These are phyloP conservation scores for Rhopilema esculentum DNA, from an alignment of 30 jellyfish, hydroid and myxozoan species.

Conservation along the genomic window DNA sequence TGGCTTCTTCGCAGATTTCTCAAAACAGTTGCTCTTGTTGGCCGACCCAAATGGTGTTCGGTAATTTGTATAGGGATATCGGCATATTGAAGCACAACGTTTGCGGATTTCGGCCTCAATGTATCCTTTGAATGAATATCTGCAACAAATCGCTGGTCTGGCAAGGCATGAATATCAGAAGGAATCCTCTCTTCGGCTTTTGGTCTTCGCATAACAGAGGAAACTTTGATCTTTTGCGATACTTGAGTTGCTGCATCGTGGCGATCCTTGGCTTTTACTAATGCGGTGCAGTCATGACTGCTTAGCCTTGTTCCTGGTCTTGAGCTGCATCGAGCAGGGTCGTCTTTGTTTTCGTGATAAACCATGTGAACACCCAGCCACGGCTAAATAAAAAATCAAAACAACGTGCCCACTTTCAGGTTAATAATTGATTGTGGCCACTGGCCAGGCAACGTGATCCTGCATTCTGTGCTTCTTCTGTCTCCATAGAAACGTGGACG, in stretches of 20 bases:
- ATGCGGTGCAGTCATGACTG: background rate
- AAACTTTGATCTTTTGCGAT: slow-evolving; percentile 47
- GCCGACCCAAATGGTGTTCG: slow-evolving; percentile 62
- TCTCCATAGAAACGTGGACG: background rate
- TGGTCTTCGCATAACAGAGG: slow-evolving; percentile 31
- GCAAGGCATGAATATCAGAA: slow-evolving; percentile 28
- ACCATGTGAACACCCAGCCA: slow-evolving; percentile 1
- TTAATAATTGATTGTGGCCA: too few species aligned
- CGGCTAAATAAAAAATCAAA: background rate
- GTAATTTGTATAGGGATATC: slow-evolving; percentile 50
- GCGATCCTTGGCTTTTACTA: background rate
- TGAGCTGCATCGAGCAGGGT: background rate
- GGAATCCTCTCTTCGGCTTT: slow-evolving; percentile 52
- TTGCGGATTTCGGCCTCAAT: slow-evolving; percentile 52
- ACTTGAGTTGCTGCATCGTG: slow-evolving; percentile 48
- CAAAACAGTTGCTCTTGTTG: slow-evolving; percentile 58
- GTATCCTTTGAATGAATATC: background rate
- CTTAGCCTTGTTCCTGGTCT: background rate
- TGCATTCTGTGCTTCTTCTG: background rate
- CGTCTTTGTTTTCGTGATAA: background rate
- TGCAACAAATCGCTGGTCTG: slow-evolving; percentile 41
- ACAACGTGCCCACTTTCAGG: background rate
- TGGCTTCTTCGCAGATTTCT: slow-evolving; percentile 52
- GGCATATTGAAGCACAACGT: slow-evolving; percentile 60
- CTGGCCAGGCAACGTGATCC: background rate